Conservation (phyloP, 2,888 invertebrate species). For the Prosapia bicincta region DNA sequence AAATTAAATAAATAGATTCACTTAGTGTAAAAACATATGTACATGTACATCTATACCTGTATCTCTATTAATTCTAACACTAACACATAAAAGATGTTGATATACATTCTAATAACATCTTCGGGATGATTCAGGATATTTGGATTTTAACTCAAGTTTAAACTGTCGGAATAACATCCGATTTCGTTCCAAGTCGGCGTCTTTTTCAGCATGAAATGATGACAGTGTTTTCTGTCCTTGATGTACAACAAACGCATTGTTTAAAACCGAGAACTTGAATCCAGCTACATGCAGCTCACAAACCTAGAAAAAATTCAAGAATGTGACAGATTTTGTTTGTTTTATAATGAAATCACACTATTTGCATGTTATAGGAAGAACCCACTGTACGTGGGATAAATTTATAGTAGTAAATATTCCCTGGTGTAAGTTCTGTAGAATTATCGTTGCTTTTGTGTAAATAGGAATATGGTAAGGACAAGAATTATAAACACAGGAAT, state of each 20-base stretch:
- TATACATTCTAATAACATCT: constrained; percentile 46
- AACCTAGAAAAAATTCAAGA: constrained; percentile 44
- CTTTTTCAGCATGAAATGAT: constrained; percentile 50
- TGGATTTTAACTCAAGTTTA: constrained; percentile 51
- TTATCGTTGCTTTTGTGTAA: too few relatives aligned
- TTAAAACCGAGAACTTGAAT: constrained; percentile 52
- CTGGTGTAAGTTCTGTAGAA: too few relatives aligned
- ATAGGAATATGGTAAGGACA: too few relatives aligned
- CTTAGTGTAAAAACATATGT: background rate
- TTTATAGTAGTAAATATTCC: too few relatives aligned
- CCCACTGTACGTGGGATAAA: too few relatives aligned
- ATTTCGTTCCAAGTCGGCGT: constrained; percentile 50
- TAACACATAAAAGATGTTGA: too few relatives aligned
- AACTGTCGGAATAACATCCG: constrained; percentile 51
- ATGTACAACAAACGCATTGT: constrained; percentile 54
- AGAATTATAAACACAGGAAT: too few relatives aligned
- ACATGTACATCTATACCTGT: too few relatives aligned
- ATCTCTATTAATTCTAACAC: background rate
- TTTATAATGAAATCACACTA: too few relatives aligned
- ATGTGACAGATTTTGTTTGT: too few relatives aligned
- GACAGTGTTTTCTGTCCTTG: constrained; percentile 50
- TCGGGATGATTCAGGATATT: constrained; percentile 50
- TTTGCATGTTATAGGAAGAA: too few relatives aligned
- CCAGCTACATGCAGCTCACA: constrained; percentile 56
- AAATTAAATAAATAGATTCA: background rate